phyloP scores from a whole-genome alignment of 2,888 invertebrate species.

The Polydrusus tereticollis region DNA sequence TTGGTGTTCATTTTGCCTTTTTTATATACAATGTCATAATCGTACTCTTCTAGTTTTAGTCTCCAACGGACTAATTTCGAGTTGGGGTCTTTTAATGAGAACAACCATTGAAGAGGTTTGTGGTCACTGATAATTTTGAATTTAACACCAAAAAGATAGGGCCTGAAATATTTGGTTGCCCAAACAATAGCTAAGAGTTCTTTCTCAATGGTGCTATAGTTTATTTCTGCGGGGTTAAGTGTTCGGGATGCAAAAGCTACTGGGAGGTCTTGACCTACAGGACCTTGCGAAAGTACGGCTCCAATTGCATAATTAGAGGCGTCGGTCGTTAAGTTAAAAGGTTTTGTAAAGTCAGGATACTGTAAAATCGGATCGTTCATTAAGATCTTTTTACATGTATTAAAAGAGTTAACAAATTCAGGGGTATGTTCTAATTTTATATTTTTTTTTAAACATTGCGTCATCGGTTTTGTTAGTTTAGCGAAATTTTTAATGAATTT shows the following conservation, averaged over 20 bases:
- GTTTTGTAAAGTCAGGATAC: conserved; percentile 34
- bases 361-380: conserved; percentile 32
- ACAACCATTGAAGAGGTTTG: conserved; percentile 51
- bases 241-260: conserved; percentile 15
- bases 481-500: no score
- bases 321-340: conserved; percentile 35
- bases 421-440: no score
- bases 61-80: conserved; percentile 46
- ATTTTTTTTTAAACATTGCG: no score
- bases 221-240: conserved; percentile 1
- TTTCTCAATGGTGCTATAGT: conserved; percentile 12
- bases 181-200: conserved; percentile 16
- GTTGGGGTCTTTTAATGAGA: conserved; percentile 48
- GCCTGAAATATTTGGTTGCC: conserved; percentile 8
- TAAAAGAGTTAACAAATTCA: conserved; percentile 21
- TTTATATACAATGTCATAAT: background rate
- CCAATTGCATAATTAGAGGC: conserved; percentile 34
- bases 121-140: conserved; percentile 45
- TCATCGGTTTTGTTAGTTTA: no score
- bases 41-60: conserved; percentile 9
- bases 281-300: conserved; percentile 32
- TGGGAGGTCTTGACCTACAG: conserved; percentile 5
- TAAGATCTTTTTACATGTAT: conserved; percentile 18
- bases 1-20: background rate
- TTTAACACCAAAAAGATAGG: conserved; percentile 10